Percentiles rank a stretch among this genome's conserved stretches.
Evolutionary conservation across 2,888 invertebrate genomes (phyloP).

Genomic region (Polymixis lichenea): DNA sequence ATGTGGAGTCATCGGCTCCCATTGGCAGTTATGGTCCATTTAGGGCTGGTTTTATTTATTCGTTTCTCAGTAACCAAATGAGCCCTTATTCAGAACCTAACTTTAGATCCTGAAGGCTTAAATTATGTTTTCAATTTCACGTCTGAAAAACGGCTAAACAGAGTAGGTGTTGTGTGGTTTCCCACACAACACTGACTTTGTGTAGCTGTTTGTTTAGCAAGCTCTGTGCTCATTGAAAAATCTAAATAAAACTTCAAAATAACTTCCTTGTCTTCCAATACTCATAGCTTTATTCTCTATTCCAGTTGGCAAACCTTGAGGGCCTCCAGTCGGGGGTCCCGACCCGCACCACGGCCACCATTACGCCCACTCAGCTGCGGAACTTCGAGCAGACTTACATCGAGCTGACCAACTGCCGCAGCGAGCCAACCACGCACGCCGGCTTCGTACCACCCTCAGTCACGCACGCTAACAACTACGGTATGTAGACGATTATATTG

Average conservation of each 20-base stretch:
- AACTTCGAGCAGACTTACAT: conserved; percentile 98
- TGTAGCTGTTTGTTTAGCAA: background rate
- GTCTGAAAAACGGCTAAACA: too few species aligned
- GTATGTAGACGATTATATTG: conserved; percentile 73
- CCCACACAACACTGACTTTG: background rate
- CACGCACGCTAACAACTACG: conserved; percentile 89
- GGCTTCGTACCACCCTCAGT: conserved; percentile 97
- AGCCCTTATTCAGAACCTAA: background rate
- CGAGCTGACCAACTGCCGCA: conserved; percentile 95
- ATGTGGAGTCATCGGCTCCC: background rate
- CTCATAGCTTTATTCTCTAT: conserved; percentile 66
- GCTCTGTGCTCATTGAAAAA: background rate
- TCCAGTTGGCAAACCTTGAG: conserved; percentile 96
- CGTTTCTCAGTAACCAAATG: background rate
- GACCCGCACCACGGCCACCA: conserved; percentile 97
- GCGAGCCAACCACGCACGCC: conserved; percentile 95
- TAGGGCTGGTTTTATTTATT: background rate
- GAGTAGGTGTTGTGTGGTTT: too few species aligned
- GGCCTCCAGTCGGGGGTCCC: conserved; percentile 97
- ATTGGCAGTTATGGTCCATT: background rate
- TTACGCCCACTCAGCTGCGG: conserved; percentile 98
- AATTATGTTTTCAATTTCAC: background rate
- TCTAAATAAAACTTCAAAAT: background rate
- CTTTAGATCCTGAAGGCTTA: background rate
- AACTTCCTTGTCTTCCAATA: conserved; percentile 1